phyloP scores from a whole-genome alignment of 2,888 invertebrate species.

The Drosophila kambysellisi region DNA sequence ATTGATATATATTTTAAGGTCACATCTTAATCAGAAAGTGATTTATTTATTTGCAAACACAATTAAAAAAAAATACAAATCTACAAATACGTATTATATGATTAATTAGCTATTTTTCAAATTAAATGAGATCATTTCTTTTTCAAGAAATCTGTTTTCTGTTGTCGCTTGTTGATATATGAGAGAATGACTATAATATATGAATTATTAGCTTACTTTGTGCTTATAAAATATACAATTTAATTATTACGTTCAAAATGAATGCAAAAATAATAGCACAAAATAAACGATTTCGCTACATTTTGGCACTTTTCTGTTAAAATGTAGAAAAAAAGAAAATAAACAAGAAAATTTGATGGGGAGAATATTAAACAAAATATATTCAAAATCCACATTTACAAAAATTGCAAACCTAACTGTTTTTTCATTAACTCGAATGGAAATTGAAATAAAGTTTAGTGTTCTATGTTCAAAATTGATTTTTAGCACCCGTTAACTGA shows the following conservation, averaged over 20 bases:
- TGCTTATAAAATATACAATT: background rate
- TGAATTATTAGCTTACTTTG: background rate
- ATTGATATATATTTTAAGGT: slow-evolving; percentile 25
- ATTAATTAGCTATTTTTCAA: slow-evolving; percentile 35
- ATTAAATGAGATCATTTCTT: slow-evolving; percentile 51
- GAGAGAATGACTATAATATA: slow-evolving; percentile 13
- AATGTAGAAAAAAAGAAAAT: too few species aligned
- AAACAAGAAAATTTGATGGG: too few species aligned
- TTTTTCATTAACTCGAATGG: background rate
- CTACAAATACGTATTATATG: slow-evolving; percentile 21
- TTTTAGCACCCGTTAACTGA: slow-evolving; percentile 11
- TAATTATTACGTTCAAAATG: background rate
- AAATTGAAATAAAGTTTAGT: background rate
- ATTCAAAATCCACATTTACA: background rate
- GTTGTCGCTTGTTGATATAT: background rate
- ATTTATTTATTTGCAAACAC: background rate
- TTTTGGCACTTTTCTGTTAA: too few species aligned
- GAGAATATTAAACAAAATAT: background rate
- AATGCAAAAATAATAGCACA: background rate
- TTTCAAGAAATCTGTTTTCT: slow-evolving; percentile 18
- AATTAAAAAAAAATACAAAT: background rate
- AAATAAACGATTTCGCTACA: background rate
- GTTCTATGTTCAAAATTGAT: slow-evolving; percentile 5
- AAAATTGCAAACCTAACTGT: background rate
- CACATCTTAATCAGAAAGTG: slow-evolving; percentile 3